These are phyloP conservation scores for Myotis findleyi DNA, from an alignment of 2,797 vertebrate species.

Conservation along the genomic window DNA sequence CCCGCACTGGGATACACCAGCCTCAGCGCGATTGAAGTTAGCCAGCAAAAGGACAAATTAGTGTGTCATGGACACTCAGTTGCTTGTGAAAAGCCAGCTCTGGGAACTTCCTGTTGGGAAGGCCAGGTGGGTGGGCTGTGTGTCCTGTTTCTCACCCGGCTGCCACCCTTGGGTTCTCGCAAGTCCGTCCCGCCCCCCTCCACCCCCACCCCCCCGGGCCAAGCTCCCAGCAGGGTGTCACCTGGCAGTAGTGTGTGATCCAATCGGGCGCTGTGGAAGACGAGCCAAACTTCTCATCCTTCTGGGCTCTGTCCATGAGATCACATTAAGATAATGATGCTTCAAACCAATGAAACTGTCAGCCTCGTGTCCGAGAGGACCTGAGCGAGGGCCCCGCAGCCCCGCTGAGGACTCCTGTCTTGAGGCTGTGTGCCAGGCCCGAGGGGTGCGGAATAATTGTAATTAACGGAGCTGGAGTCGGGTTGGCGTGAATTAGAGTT, in stretches of 20 bases:
- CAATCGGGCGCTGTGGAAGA: background rate
- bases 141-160: background rate
- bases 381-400: background rate
- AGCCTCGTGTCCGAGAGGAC: background rate
- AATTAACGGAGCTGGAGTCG: too few relatives aligned
- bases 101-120: background rate
- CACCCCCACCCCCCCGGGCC: too few relatives aligned
- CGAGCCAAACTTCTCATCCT: background rate
- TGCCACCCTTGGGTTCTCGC: background rate
- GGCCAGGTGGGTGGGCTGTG: background rate
- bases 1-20: background rate
- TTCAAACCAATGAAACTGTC: background rate
- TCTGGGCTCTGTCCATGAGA: background rate
- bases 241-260: rapidly evolving
- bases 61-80: background rate
- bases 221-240: background rate
- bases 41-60: background rate
- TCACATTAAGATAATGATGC: background rate
- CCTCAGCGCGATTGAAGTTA: background rate
- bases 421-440: background rate
- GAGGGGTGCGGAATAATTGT: background rate
- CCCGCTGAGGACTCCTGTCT: background rate
- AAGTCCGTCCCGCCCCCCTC: too few relatives aligned
- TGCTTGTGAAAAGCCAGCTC: background rate
- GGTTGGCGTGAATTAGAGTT: too few relatives aligned